Percentiles rank a stretch among this genome's conserved stretches.
Conservation (phyloP, 1,140 invertebrate species). For the Idris sp. region DNA sequence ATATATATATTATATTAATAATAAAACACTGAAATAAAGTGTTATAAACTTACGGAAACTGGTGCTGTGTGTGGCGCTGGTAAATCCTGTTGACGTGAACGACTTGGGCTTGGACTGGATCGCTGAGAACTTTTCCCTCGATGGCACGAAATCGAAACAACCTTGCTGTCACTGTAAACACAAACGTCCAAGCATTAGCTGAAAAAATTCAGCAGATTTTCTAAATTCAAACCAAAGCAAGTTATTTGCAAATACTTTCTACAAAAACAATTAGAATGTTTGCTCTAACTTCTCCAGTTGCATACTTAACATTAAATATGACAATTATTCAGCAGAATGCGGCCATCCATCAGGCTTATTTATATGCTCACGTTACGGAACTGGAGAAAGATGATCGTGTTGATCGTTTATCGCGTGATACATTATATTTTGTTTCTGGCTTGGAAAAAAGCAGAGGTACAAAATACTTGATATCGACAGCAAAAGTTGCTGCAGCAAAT, state of each 20-base stretch:
- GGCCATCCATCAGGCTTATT: too few species aligned
- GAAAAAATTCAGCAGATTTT: constrained; percentile 20
- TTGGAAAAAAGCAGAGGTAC: too few species aligned
- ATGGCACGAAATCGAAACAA: constrained; percentile 67
- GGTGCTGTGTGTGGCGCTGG: constrained; percentile 72
- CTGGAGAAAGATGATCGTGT: constrained; percentile 52
- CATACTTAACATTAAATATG: too few species aligned
- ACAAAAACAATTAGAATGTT: too few species aligned
- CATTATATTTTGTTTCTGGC: too few species aligned
- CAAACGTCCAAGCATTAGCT: constrained; percentile 37
- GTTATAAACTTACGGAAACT: constrained; percentile 74
- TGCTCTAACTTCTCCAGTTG: too few species aligned
- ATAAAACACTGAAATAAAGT: too few species aligned
- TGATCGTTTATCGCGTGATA: constrained; percentile 52
- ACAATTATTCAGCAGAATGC: constrained; percentile 49
- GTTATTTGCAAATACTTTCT: too few species aligned
- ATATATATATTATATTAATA: too few species aligned
- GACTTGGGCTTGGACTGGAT: constrained; percentile 72
- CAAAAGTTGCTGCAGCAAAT: too few species aligned
- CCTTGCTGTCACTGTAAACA: constrained; percentile 63
- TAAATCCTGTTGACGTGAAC: constrained; percentile 68
- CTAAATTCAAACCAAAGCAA: constrained; percentile 32
- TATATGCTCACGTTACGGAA: constrained; percentile 41
- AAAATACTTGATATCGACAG: constrained; percentile 19
- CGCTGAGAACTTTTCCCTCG: constrained; percentile 70